A percentile compares a stretch with the other conserved stretches of the same genome.
Evolutionary conservation across 2,888 invertebrate genomes (phyloP).

Genomic region (Buathra laborator): DNA sequence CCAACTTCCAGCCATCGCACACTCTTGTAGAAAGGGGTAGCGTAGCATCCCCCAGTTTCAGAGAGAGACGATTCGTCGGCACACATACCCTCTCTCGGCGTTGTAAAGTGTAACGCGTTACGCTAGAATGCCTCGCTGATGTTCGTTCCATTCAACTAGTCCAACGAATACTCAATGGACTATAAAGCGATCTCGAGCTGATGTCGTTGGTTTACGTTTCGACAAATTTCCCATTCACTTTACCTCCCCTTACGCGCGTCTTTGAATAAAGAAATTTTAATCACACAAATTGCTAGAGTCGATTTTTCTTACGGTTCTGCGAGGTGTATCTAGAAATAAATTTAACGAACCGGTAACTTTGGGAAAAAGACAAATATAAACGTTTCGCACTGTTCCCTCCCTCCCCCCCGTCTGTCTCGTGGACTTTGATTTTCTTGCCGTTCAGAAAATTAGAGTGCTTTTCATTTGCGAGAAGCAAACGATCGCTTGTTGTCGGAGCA

Average conservation of each 20-base stretch:
- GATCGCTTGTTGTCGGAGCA: slow-evolving; percentile 45
- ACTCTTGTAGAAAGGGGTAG: slow-evolving; percentile 12
- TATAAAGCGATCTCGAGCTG: slow-evolving; percentile 4
- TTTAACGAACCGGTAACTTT: slow-evolving; percentile 4
- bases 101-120: slow-evolving; percentile 58
- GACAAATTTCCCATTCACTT: slow-evolving; percentile 29
- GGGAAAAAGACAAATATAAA: background rate
- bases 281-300: background rate
- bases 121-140: slow-evolving; percentile 60
- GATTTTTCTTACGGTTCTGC: background rate
- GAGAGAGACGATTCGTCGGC: background rate
- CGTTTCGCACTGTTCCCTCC: background rate
- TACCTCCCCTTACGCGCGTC: background rate
- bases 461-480: slow-evolving; percentile 47
- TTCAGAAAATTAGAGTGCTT: slow-evolving; percentile 44
- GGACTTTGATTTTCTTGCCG: background rate
- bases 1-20: slow-evolving; percentile 8
- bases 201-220: slow-evolving; percentile 11
- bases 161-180: slow-evolving; percentile 62
- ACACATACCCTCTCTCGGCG: background rate
- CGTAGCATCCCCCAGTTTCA: background rate
- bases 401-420: slow-evolving; percentile 1
- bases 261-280: slow-evolving; percentile 18
- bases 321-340: background rate
- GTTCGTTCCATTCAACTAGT: slow-evolving; percentile 64